Conservation (phyloP, 2,888 invertebrate species). For the Halictus ligatus region DNA sequence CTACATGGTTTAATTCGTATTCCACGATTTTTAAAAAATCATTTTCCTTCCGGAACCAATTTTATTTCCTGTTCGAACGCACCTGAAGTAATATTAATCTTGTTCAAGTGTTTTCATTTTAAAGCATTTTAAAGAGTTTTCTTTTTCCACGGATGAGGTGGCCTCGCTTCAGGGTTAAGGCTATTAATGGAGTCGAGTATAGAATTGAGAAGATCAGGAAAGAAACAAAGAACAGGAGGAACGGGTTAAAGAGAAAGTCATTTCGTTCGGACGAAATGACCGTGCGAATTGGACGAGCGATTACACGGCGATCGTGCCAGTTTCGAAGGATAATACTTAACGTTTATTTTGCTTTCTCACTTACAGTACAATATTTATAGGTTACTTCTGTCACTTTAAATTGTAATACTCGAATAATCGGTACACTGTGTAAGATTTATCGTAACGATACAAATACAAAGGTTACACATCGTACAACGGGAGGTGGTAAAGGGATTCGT, state of each 20-base stretch:
- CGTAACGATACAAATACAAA: constrained; percentile 81
- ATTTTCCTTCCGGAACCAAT: too few species aligned
- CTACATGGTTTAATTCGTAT: too few species aligned
- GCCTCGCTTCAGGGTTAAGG: not conserved
- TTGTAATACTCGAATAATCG: constrained; percentile 77
- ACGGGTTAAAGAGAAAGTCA: not conserved
- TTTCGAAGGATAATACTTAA: constrained; percentile 80
- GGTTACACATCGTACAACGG: constrained; percentile 76
- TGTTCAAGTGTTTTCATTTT: too few species aligned
- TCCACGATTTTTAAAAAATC: too few species aligned
- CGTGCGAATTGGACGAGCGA: constrained; percentile 9
- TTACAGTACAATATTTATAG: constrained; percentile 83
- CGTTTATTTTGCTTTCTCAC: constrained; percentile 79
- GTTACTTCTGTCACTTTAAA: constrained; percentile 78
- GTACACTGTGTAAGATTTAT: constrained; percentile 77
- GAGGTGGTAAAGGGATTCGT: constrained; percentile 12
- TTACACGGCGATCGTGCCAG: constrained; percentile 12
- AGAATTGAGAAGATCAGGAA: not conserved
- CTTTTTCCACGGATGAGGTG: too few species aligned
- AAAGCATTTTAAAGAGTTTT: too few species aligned
- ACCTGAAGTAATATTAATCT: too few species aligned
- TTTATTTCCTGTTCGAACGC: too few species aligned
- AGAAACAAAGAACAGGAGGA: not conserved
- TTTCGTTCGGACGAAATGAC: too few species aligned
- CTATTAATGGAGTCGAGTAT: not conserved